A percentile compares a stretch with the other conserved stretches of the same genome.
These are phyloP conservation scores for Phalangium opilio DNA, from an alignment of 2,888 invertebrate genomes.

Conservation along the genomic window DNA sequence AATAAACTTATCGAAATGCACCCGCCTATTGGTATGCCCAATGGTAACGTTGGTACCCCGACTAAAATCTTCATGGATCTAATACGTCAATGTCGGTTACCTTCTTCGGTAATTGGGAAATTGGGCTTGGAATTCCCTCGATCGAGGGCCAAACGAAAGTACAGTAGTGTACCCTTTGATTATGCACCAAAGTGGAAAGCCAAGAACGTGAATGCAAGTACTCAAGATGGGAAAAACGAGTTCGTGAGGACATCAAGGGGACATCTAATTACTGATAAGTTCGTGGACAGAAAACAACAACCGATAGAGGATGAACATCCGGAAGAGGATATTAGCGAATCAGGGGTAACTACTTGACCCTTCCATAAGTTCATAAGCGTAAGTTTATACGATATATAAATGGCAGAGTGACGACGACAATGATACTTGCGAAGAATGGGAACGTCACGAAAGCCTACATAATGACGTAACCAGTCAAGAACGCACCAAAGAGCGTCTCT, in stretches of 20 bases:
- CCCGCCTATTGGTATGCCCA: slow-evolving; percentile 33
- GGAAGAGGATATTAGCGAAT: not conserved
- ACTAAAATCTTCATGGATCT: slow-evolving; percentile 34
- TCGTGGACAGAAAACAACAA: not conserved
- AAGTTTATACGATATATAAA: slow-evolving; percentile 1
- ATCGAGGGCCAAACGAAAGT: slow-evolving; percentile 28
- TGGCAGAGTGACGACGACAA: slow-evolving; percentile 23
- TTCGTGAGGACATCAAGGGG: slow-evolving; percentile 10
- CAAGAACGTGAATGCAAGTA: not conserved
- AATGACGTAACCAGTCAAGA: slow-evolving; percentile 35
- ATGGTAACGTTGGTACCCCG: slow-evolving; percentile 42
- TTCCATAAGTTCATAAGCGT: not conserved
- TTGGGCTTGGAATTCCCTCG: slow-evolving; percentile 31
- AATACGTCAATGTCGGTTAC: slow-evolving; percentile 35
- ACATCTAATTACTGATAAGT: slow-evolving; percentile 5
- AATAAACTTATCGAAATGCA: slow-evolving; percentile 26
- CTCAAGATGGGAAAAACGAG: not conserved
- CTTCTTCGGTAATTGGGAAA: slow-evolving; percentile 34
- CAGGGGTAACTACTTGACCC: not conserved
- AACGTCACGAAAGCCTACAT: slow-evolving; percentile 37
- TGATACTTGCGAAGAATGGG: slow-evolving; percentile 39
- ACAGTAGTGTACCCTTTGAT: slow-evolving; percentile 34
- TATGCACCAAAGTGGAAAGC: slow-evolving; percentile 23
- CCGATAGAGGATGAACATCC: not conserved
- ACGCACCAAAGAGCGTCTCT: slow-evolving; percentile 36